Evolutionary conservation across 2,113 vertebrate species (phyloP), one percentile per base, ranked within the genome.

Genomic region (Plecturocebus donacophilus): DNA sequence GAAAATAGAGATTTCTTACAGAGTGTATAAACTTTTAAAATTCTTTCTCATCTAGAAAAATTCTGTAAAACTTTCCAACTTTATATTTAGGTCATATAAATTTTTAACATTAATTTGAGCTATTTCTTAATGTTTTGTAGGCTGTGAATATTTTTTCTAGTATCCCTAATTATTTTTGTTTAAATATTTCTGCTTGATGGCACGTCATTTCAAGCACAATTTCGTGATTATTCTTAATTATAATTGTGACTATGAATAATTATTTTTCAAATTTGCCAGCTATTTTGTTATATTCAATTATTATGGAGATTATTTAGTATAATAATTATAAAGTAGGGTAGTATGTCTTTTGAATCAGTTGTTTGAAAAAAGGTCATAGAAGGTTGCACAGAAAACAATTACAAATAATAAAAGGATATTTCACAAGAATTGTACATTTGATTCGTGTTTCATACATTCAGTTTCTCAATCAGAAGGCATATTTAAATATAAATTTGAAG

Each of bases 191-290:
- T 94, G 68, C 71, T 98, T 96, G 82, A 54, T 40, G 95, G 14
- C 82, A 90, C 92, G 97, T 97, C 19, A 27, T 38, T 97, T 97
- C 96, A 96, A 97, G 61, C 79, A 97, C 93, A 98, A 35, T n/a
- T 20, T 97, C 89, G 90, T 95, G 42, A 97, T 97, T 92, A 94
- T 45, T 95, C 75, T 91, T 98, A 98, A 98, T 98, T 97, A 32
- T 85, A 94, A 97, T 75, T 96, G 68, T 96, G 71, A 98, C 91
- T 97, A 30, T 97, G 91, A 98, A 96, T 97, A 98, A 98, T 97
- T 98, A 94, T 81, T 96, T 64, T 91, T 73, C 27, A 95, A 85
- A 47, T 86, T 90, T 97, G 14, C 16, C 96, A 77, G 13, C 0
- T 95, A 96, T 96, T 97, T 97, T 90, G 95, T 96, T 95, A 90